Evolutionary conservation across 1,140 invertebrate species (phyloP).

Genomic region (Neotoxoptera formosana): DNA sequence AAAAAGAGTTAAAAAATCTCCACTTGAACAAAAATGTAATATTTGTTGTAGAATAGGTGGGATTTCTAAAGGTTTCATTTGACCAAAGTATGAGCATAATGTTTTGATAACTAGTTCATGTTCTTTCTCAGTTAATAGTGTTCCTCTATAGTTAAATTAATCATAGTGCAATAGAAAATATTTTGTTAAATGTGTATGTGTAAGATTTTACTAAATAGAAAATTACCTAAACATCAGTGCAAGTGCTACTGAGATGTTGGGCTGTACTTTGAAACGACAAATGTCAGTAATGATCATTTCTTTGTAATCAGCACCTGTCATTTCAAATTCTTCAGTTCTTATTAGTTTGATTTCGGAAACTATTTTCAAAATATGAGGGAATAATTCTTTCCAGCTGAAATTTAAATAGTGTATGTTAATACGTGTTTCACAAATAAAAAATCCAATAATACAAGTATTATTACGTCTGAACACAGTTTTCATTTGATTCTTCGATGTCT

Average conservation of each 20-base stretch:
- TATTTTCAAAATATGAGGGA: conserved; percentile 65
- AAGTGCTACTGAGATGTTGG: conserved; percentile 64
- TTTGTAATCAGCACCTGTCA: conserved; percentile 66
- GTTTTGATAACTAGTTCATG: conserved; percentile 41
- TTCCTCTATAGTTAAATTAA: conserved; percentile 29
- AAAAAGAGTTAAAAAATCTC: conserved; percentile 54
- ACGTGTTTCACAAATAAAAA: neutral
- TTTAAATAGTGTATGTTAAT: neutral
- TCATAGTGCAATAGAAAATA: neutral
- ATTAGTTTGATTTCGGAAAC: conserved; percentile 65
- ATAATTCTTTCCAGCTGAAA: conserved; percentile 66
- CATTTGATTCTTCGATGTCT: conserved; percentile 36
- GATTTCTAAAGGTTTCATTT: conserved; percentile 49
- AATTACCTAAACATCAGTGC: conserved; percentile 67
- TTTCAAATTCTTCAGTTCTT: conserved; percentile 63
- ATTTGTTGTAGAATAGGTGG: conserved; percentile 48
- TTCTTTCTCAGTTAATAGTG: conserved; percentile 39
- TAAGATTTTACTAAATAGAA: neutral
- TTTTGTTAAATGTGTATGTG: neutral
- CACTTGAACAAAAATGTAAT: conserved; percentile 50
- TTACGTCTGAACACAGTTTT: conserved; percentile 46
- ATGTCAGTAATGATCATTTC: conserved; percentile 65
- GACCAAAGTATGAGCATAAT: conserved; percentile 39
- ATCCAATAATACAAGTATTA: neutral
- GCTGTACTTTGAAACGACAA: conserved; percentile 63